Base-by-base conservation (phyloP, 2,888 invertebrate genomes). In the Ormyrus rosae region DNA sequence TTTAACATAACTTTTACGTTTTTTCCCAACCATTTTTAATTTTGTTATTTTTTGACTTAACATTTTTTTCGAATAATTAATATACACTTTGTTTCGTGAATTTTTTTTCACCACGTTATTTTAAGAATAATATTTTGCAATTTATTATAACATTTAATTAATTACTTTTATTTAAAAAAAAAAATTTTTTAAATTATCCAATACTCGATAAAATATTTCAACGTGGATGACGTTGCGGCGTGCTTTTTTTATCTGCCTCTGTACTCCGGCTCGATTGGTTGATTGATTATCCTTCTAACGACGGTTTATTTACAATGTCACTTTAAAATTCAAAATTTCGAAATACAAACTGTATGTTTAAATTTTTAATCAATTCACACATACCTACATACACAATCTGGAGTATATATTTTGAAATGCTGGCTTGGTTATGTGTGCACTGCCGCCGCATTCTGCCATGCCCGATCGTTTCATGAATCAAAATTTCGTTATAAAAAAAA, bases 371-470 rank as follows among this genome's bases (percentile, higher is more conserved):
- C 19, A 61, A 64, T 69, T 60, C 11, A 83, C 81, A 81, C 78
- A 83, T 71, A 78, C 79, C 74, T 74, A 78, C 85, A 86, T 83
- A 70, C 86, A 80, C 78, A 80, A 83, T 82, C 81, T 83, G 70
- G 13, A 74, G 63, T 70, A 80, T 73, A 80, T 81, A 73, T 86
- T 85, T 85, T 85, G 65, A 85, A 88, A 86, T 83, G 85, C 85
- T 88, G 88, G 86, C 88, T 89, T 88, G 87, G 86, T 88, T 76
- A 88, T 85, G 85, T 88, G 86, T 88, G 87, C 88, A 89, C 87
- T 85, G 85, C 87, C 85, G 87, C 85, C 85, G 87, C 87, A 88
- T 88, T 86, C 87, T 85, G 85, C 86, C 86, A 87, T 87, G 84
- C 83, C 85, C 85, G 85, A 83, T 83, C 83, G 85, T 87, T 85